Percentiles rank a stretch among this genome's conserved stretches.
These are phyloP conservation scores for Torymus texanus DNA, from an alignment of 2,888 invertebrate species.

Conservation along the genomic window DNA sequence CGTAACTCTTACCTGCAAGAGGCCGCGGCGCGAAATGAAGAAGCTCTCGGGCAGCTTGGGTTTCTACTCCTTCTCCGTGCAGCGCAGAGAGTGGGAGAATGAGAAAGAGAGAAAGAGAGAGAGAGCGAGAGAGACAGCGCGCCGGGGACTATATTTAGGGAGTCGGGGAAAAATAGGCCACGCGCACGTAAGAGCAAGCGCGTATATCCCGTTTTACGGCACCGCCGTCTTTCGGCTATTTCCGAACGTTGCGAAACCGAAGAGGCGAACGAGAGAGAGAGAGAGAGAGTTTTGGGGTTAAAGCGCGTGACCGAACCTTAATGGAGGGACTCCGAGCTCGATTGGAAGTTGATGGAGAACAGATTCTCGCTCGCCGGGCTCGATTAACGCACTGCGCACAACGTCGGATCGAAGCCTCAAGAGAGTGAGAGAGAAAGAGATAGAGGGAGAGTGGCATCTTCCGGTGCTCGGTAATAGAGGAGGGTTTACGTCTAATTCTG, in stretches of 20 bases:
- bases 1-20: conserved; percentile 3
- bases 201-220: conserved; percentile 61
- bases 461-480: background rate
- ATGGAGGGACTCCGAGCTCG: conserved; percentile 51
- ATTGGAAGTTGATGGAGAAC: conserved; percentile 42
- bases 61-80: conserved; percentile 35
- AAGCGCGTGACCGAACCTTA: conserved; percentile 31
- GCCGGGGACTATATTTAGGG: conserved; percentile 69
- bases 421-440: background rate
- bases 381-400: conserved; percentile 17
- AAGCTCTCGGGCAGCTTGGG: conserved; percentile 37
- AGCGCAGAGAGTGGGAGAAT: background rate
- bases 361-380: conserved; percentile 19
- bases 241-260: conserved; percentile 68
- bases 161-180: conserved; percentile 71
- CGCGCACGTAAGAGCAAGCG: conserved; percentile 65
- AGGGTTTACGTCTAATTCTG: background rate
- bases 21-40: conserved; percentile 18
- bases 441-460: too few species aligned
- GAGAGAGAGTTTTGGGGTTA: conserved; percentile 24
- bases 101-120: conserved; percentile 8
- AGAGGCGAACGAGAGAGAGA: background rate
- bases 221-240: conserved; percentile 68
- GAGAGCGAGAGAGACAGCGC: conserved; percentile 6
- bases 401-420: conserved; percentile 6